Evolutionary conservation across 2,797 vertebrate species (phyloP).

Genomic region (Luscinia luscinia): DNA sequence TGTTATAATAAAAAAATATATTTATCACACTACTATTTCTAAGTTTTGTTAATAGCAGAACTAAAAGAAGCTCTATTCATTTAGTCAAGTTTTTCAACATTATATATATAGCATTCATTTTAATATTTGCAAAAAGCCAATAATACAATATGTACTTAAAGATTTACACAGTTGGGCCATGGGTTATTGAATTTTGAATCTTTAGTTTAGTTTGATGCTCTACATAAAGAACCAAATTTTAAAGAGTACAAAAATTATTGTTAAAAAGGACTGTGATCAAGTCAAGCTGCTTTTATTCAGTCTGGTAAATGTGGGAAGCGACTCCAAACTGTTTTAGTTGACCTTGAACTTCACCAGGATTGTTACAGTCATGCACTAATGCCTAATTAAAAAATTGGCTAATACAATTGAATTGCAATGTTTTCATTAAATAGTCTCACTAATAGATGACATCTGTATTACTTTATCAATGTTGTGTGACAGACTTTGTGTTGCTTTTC

Average conservation of each 20-base stretch:
- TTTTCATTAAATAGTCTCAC: conserved; percentile 35
- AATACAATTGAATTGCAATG: not conserved
- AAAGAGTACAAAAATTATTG: not conserved
- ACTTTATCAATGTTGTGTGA: not conserved
- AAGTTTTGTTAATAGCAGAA: too few relatives aligned
- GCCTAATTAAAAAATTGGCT: not conserved
- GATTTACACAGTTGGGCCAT: not conserved
- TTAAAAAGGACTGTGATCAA: not conserved
- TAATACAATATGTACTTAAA: too few relatives aligned
- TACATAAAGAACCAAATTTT: not conserved
- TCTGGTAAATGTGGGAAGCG: not conserved
- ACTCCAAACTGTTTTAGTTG: not conserved
- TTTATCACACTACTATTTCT: too few relatives aligned
- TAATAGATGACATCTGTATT: conserved; percentile 10
- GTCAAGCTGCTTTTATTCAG: not conserved
- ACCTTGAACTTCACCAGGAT: not conserved
- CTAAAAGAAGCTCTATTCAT: too few relatives aligned
- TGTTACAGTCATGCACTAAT: not conserved
- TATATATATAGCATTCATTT: too few relatives aligned
- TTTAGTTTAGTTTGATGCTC: not conserved
- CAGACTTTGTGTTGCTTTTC: conserved; percentile 21
- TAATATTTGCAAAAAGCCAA: too few relatives aligned
- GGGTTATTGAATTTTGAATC: not conserved
- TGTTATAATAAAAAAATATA: too few relatives aligned
- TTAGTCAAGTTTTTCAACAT: too few relatives aligned